A percentile compares a stretch with the other conserved stretches of the same genome.
Conservation (phyloP, 2,113 vertebrate genomes). For the Podarcis muralis region DNA sequence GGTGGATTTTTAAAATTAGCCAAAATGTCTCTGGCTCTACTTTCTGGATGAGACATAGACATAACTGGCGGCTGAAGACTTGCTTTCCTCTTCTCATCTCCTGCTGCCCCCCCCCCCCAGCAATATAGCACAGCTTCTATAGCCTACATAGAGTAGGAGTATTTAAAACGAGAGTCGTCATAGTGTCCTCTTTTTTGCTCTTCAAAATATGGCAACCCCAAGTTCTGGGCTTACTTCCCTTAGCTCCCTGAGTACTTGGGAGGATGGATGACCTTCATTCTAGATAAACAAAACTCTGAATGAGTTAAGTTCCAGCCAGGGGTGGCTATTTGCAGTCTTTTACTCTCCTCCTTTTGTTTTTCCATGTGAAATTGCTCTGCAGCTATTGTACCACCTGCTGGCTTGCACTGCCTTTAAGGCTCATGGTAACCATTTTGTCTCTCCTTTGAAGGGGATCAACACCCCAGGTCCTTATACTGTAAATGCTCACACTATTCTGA, state of each 20-base stretch:
- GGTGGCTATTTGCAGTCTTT: background rate
- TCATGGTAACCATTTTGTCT: slow-evolving; percentile 61
- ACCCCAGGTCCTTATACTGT: slow-evolving; percentile 35
- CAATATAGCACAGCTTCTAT: too few species aligned
- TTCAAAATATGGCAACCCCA: too few species aligned
- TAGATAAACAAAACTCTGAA: background rate
- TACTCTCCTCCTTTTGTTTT: background rate
- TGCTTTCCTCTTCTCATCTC: too few species aligned
- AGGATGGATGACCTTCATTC: background rate
- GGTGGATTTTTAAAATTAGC: too few species aligned
- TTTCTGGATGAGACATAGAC: too few species aligned
- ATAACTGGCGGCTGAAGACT: too few species aligned
- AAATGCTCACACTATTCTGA: slow-evolving; percentile 43
- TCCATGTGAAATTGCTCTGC: slow-evolving; percentile 6
- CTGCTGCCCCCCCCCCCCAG: too few species aligned
- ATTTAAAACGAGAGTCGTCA: too few species aligned
- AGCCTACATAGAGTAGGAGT: too few species aligned
- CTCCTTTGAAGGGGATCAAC: slow-evolving; percentile 44
- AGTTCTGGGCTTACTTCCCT: background rate
- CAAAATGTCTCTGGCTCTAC: too few species aligned
- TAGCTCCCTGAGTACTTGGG: background rate
- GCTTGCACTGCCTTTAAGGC: slow-evolving; percentile 45
- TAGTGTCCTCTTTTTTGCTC: too few species aligned
- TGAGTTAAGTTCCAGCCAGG: background rate
- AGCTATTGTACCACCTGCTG: slow-evolving; percentile 10